Evolutionary conservation across 1,140 invertebrate species (phyloP).

Genomic region (Sinella curviseta): DNA sequence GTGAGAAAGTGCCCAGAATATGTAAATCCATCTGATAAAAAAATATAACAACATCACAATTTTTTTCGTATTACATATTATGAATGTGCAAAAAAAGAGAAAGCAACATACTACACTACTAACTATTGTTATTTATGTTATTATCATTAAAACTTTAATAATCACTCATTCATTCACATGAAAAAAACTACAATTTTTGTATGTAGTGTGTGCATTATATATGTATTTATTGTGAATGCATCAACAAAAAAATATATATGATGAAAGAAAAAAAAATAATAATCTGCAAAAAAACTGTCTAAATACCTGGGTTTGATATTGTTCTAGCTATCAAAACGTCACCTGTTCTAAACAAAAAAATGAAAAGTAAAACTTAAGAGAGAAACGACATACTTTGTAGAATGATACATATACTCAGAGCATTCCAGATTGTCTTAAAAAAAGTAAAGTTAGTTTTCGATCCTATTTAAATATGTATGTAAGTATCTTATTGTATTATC

Average conservation of each 20-base stretch:
- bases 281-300: not conserved
- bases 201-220: too few relatives aligned
- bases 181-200: too few relatives aligned
- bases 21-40: too few relatives aligned
- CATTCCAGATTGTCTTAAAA: slow-evolving; percentile 27
- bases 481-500: not conserved
- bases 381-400: slow-evolving; percentile 7
- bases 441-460: not conserved
- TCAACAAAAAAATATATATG: not conserved
- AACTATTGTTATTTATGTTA: too few relatives aligned
- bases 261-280: not conserved
- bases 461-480: not conserved
- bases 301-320: slow-evolving; percentile 27
- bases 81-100: too few relatives aligned
- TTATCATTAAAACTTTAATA: too few relatives aligned
- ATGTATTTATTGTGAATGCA: too few relatives aligned
- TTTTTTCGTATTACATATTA: too few relatives aligned
- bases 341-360: not conserved
- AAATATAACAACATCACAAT: too few relatives aligned
- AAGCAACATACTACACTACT: too few relatives aligned
- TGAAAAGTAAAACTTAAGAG: not conserved
- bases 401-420: slow-evolving; percentile 22
- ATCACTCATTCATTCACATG: too few relatives aligned
- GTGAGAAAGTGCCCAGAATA: too few relatives aligned
- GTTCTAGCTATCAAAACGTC: slow-evolving; percentile 1